phyloP scores from a whole-genome alignment of 2,888 invertebrate species.

The Endotricha flammealis region DNA sequence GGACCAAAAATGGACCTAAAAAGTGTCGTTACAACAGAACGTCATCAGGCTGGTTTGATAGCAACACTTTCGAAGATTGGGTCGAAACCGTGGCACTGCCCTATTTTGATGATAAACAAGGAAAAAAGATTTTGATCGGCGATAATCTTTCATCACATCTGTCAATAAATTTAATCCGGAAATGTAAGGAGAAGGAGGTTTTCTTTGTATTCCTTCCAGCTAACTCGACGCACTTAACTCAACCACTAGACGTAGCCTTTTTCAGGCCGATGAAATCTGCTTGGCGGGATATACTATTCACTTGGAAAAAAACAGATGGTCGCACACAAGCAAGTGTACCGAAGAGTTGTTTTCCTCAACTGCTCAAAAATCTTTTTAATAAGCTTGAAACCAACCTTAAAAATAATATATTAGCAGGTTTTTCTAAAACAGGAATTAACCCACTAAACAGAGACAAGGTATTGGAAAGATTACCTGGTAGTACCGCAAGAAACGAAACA shows the following conservation, averaged over 20 bases:
- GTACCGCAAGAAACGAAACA: not conserved
- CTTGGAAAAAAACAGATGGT: slow-evolving; percentile 23
- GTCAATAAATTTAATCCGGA: slow-evolving; percentile 25
- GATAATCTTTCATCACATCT: slow-evolving; percentile 43
- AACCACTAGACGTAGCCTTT: slow-evolving; percentile 39
- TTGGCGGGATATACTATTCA: slow-evolving; percentile 25
- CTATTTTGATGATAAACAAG: slow-evolving; percentile 22
- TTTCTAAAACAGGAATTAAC: slow-evolving; percentile 17
- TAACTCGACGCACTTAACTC: slow-evolving; percentile 36
- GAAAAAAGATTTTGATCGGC: slow-evolving; percentile 36
- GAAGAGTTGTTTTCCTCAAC: slow-evolving; percentile 21
- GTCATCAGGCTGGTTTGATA: slow-evolving; percentile 42
- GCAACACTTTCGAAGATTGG: slow-evolving; percentile 35
- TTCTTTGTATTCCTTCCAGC: slow-evolving; percentile 38
- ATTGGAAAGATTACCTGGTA: slow-evolving; percentile 7
- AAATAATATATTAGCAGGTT: slow-evolving; percentile 19
- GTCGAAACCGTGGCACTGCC: slow-evolving; percentile 22
- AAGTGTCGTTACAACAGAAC: not conserved
- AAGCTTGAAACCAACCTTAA: slow-evolving; percentile 10
- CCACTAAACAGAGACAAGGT: slow-evolving; percentile 16
- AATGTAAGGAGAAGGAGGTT: slow-evolving; percentile 38
- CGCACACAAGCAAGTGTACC: slow-evolving; percentile 14
- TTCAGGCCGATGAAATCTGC: slow-evolving; percentile 32
- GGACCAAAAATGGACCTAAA: slow-evolving; percentile 30
- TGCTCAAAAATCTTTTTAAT: slow-evolving; percentile 18